These are phyloP conservation scores for Caenorhabditis briggsae DNA, from an alignment of 1,140 invertebrate genomes.

Conservation along the genomic window DNA sequence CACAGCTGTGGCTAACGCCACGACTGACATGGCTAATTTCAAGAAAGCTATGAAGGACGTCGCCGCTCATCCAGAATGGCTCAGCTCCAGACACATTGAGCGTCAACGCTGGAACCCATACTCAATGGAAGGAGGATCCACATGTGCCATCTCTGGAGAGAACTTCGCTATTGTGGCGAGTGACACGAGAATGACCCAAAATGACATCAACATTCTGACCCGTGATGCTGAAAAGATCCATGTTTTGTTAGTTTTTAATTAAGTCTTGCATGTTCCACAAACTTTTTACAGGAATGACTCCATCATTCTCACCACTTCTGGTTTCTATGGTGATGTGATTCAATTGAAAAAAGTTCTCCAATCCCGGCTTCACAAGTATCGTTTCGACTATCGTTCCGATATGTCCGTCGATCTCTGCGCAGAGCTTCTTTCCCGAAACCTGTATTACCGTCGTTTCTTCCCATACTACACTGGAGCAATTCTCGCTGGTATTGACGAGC, in stretches of 20 bases:
- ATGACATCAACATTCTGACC: conserved; percentile 89
- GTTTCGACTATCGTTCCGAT: conserved; percentile 92
- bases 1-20: conserved; percentile 26
- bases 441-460: conserved; percentile 97
- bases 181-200: conserved; percentile 89
- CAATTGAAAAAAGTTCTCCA: conserved; percentile 87
- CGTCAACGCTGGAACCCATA: conserved; percentile 74
- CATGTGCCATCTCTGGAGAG: conserved; percentile 89
- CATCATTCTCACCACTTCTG: conserved; percentile 89
- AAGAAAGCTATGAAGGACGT: conserved; percentile 68
- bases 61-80: conserved; percentile 67
- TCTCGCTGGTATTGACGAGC: conserved; percentile 86
- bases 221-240: conserved; percentile 84
- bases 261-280: neutral
- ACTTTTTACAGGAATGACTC: conserved; percentile 81
- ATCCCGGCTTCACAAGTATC: conserved; percentile 81
- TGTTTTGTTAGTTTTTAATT: conserved; percentile 77
- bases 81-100: conserved; percentile 58
- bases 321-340: conserved; percentile 98
- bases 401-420: conserved; percentile 93
- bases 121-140: conserved; percentile 75
- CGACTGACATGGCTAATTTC: conserved; percentile 39
- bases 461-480: conserved; percentile 97
- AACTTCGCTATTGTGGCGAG: conserved; percentile 89
- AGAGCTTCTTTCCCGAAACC: conserved; percentile 93